Conservation (phyloP, 1,140 invertebrate species). For the Anastrepha ludens region DNA sequence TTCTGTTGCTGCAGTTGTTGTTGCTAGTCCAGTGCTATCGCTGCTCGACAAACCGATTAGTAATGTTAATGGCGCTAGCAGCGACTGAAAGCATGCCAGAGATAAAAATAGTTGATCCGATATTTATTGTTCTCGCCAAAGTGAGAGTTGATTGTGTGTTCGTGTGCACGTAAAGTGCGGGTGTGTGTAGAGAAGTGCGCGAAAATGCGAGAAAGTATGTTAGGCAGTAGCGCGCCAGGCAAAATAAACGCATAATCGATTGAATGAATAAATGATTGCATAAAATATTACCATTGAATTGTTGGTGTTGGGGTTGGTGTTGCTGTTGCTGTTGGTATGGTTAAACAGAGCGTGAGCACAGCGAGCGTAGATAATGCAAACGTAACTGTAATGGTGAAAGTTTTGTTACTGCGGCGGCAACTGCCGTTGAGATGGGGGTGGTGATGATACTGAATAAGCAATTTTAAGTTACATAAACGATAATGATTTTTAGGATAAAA, state of each 20-base stretch:
- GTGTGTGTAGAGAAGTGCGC: neutral
- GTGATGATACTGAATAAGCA: neutral
- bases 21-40: neutral
- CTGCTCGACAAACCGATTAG: slow-evolving; percentile 35
- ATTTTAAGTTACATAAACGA: neutral
- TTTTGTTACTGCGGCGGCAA: neutral
- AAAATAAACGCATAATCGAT: slow-evolving; percentile 52
- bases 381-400: slow-evolving; percentile 21
- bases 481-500: neutral
- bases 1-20: neutral
- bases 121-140: slow-evolving; percentile 24
- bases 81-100: neutral
- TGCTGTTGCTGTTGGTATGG: neutral
- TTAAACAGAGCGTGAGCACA: neutral
- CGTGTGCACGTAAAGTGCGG: neutral
- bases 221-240: neutral
- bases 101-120: slow-evolving; percentile 43
- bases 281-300: slow-evolving; percentile 14
- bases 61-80: slow-evolving; percentile 20
- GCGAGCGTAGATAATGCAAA: neutral
- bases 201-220: neutral
- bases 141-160: neutral
- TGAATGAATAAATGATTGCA: slow-evolving; percentile 46
- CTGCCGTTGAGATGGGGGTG: neutral
- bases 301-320: neutral